Evolutionary conservation across 2,797 vertebrate genomes (phyloP).

Genomic region (Sebastes jordani): DNA sequence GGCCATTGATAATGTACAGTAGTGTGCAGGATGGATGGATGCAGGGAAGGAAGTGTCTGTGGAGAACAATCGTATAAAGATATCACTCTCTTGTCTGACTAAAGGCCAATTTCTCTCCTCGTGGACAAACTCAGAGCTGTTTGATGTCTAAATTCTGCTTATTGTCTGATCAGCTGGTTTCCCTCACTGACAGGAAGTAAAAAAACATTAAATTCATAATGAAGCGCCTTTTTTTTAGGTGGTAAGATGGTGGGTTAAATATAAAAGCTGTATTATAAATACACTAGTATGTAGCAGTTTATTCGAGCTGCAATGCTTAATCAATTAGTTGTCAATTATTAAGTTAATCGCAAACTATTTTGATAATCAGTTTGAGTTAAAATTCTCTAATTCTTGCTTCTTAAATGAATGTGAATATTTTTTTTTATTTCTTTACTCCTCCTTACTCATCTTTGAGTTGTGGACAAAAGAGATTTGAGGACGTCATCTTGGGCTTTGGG

Average conservation of each 20-base stretch:
- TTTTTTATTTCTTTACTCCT: no score
- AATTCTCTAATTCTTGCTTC: no score
- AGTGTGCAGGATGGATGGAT: not conserved
- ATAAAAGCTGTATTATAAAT: not conserved
- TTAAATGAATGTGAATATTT: no score
- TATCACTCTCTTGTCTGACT: not conserved
- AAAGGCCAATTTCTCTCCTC: not conserved
- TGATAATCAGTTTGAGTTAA: no score
- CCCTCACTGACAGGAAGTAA: not conserved
- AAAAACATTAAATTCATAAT: not conserved
- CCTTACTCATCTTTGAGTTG: no score
- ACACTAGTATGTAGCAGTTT: not conserved
- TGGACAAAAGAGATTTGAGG: no score
- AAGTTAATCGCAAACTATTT: no score
- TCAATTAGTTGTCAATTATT: no score
- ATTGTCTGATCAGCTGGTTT: not conserved
- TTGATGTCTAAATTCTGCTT: slow-evolving; percentile 19
- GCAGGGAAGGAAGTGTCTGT: slow-evolving; percentile 18
- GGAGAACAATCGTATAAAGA: slow-evolving; percentile 15
- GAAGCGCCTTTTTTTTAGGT: not conserved
- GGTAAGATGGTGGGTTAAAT: not conserved
- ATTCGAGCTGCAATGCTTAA: no score
- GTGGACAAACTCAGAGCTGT: not conserved
- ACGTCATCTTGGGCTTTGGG: no score
- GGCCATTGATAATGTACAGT: not conserved